These are phyloP conservation scores for Bolinopsis microptera DNA, from an alignment of 37 sponge, comb jelly and placozoan species.

Conservation along the genomic window DNA sequence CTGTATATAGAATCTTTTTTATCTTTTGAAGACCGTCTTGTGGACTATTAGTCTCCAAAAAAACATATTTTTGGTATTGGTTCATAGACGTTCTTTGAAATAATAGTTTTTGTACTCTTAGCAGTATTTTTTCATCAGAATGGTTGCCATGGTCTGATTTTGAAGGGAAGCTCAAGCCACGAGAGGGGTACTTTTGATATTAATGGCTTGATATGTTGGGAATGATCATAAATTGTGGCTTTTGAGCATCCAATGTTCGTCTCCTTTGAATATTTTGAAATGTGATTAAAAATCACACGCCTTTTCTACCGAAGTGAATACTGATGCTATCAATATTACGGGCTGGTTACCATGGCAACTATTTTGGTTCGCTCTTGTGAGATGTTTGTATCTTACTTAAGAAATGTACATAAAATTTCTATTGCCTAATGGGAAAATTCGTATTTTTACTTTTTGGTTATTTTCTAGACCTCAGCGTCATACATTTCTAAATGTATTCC, in stretches of 20 bases:
- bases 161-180: background rate
- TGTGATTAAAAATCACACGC: too few species aligned
- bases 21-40: background rate
- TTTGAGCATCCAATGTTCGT: too few species aligned
- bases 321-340: too few species aligned
- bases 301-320: too few species aligned
- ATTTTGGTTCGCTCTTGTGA: background rate
- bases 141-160: background rate
- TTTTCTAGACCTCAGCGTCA: too few species aligned
- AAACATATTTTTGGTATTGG: too few species aligned
- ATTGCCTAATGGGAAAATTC: background rate
- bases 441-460: background rate
- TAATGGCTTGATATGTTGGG: too few species aligned
- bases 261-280: too few species aligned
- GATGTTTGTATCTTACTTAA: background rate
- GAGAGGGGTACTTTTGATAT: too few species aligned
- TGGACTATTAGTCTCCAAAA: background rate
- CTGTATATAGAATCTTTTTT: background rate
- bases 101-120: background rate
- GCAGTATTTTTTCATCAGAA: background rate
- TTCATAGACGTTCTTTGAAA: background rate
- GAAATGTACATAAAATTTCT: background rate
- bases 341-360: background rate
- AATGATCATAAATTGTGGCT: too few species aligned
- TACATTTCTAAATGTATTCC: too few species aligned